These are phyloP conservation scores for Oryzias melastigma DNA, from an alignment of 2,113 vertebrate genomes.

Conservation along the genomic window DNA sequence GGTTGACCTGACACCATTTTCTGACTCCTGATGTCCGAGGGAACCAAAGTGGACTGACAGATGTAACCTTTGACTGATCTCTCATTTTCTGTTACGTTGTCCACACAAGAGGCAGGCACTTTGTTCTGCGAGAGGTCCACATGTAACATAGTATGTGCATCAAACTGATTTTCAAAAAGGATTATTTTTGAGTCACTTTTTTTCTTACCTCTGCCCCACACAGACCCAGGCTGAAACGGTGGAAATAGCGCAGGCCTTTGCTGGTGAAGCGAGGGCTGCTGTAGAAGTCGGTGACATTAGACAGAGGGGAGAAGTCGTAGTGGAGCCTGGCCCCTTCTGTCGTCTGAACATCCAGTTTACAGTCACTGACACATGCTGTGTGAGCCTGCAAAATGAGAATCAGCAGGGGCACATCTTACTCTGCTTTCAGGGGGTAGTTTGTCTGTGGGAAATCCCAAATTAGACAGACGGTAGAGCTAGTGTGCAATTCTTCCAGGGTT, in stretches of 20 bases:
- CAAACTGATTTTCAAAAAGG: background rate
- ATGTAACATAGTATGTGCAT: background rate
- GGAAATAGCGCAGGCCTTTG: slow-evolving; percentile 88
- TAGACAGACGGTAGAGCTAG: background rate
- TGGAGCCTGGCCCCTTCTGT: slow-evolving; percentile 50
- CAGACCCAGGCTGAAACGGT: slow-evolving; percentile 84
- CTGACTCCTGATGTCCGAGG: slow-evolving; percentile 82
- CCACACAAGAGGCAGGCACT: slow-evolving; percentile 78
- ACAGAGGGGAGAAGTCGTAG: slow-evolving; percentile 84
- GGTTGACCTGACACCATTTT: slow-evolving; percentile 86
- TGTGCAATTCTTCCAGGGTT: too few relatives aligned
- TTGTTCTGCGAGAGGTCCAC: slow-evolving; percentile 69
- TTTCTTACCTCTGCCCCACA: slow-evolving; percentile 87
- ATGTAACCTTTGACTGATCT: slow-evolving; percentile 78
- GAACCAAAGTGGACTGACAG: slow-evolving; percentile 87
- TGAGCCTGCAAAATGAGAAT: slow-evolving; percentile 71
- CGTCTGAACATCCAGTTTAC: slow-evolving; percentile 67
- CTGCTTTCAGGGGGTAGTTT: background rate
- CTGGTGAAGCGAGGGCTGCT: slow-evolving; percentile 86
- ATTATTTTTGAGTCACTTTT: background rate
- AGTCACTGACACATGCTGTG: slow-evolving; percentile 87
- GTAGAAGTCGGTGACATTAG: slow-evolving; percentile 66
- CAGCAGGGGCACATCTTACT: background rate
- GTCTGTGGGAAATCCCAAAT: background rate
- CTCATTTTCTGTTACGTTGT: slow-evolving; percentile 84